These are phyloP conservation scores for Bursaphelenchus mucronatus DNA, from an alignment of 1,140 invertebrate species.

Conservation along the genomic window DNA sequence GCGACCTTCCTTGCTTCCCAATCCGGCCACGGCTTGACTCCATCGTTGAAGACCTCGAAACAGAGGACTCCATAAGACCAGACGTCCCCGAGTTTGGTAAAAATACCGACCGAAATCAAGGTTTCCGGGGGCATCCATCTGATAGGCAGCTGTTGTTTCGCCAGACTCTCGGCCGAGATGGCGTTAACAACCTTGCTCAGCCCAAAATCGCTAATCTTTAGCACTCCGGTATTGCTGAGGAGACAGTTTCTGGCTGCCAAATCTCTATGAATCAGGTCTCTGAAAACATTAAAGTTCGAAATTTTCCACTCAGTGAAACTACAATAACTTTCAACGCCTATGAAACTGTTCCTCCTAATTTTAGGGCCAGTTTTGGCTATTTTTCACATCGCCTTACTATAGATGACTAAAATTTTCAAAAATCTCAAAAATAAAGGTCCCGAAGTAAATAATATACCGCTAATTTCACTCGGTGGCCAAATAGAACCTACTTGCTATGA, in stretches of 20 bases:
- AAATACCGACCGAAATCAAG: constrained; percentile 38
- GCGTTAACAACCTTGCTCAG: constrained; percentile 68
- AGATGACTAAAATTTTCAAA: too few species aligned
- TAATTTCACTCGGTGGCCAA: too few species aligned
- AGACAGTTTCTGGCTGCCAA: constrained; percentile 77
- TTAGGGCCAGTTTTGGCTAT: too few species aligned
- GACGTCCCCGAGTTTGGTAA: constrained; percentile 51
- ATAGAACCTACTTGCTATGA: constrained; percentile 11
- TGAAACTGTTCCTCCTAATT: too few species aligned
- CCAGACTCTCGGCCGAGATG: constrained; percentile 8
- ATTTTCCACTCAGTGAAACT: neutral
- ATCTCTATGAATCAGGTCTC: constrained; percentile 75
- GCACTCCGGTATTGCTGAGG: constrained; percentile 77
- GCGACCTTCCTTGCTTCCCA: constrained; percentile 23
- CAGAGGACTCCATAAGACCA: constrained; percentile 60
- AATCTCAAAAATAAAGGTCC: too few species aligned
- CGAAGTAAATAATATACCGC: too few species aligned
- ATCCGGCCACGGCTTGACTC: constrained; percentile 36
- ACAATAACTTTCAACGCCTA: too few species aligned
- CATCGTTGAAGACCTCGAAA: constrained; percentile 63
- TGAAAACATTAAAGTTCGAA: constrained; percentile 18
- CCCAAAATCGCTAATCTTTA: constrained; percentile 89
- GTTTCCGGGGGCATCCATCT: constrained; percentile 60
- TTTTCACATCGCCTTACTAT: too few species aligned
- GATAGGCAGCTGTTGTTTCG: constrained; percentile 15